Conservation (phyloP, 2,113 vertebrate species). For the Isurus oxyrinchus region DNA sequence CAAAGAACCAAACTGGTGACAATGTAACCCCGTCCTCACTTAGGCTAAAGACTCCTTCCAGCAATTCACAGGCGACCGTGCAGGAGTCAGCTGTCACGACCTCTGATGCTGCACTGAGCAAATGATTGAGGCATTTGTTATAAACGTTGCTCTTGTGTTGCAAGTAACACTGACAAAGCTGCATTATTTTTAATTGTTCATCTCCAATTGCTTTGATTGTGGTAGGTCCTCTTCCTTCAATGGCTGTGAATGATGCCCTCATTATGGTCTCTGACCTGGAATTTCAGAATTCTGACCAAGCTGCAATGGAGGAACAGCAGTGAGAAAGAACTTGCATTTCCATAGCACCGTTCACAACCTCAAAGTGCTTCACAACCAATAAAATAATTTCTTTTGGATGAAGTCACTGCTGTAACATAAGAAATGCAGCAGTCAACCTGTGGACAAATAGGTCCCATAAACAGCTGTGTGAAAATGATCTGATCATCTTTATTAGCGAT, state of each 20-base stretch:
- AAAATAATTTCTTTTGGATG: too few species aligned
- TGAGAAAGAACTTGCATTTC: not conserved
- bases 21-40: not conserved
- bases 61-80: not conserved
- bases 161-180: not conserved
- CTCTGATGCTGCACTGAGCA: not conserved
- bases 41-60: not conserved
- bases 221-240: not conserved
- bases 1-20: not conserved
- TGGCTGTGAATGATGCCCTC: not conserved
- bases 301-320: not conserved
- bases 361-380: too few species aligned
- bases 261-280: not conserved
- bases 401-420: not conserved
- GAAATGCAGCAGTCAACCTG: not conserved
- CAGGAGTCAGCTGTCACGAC: not conserved
- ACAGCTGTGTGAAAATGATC: not conserved
- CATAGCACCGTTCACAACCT: not conserved
- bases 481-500: not conserved
- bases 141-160: not conserved
- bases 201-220: not conserved
- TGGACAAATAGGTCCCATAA: not conserved
- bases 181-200: not conserved
- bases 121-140: not conserved
- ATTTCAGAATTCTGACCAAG: not conserved